Percentiles rank a stretch among this genome's conserved stretches.
These are phyloP conservation scores for Recurvirostra avosetta DNA, from an alignment of 2,113 vertebrate species.

Conservation along the genomic window DNA sequence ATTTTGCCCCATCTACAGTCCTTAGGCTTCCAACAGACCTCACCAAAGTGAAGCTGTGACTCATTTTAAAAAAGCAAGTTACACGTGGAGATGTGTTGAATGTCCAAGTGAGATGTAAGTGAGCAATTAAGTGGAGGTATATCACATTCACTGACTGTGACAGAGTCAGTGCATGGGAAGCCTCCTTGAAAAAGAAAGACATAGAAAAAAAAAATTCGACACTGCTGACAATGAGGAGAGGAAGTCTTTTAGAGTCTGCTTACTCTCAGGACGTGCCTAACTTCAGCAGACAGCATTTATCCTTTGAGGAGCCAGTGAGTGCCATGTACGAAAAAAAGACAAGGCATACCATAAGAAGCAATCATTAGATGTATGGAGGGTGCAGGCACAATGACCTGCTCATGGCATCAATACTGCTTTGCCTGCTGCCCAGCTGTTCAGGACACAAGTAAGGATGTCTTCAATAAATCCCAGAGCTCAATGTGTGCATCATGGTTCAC, in stretches of 20 bases:
- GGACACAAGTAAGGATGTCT: background rate
- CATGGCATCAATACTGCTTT: background rate
- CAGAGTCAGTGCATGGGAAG: background rate
- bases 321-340: background rate
- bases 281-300: background rate
- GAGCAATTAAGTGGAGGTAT: background rate
- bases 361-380: background rate
- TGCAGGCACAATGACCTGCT: background rate
- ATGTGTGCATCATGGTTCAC: background rate
- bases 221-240: background rate
- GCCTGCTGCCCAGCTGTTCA: background rate
- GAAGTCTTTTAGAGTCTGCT: background rate
- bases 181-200: background rate
- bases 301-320: background rate
- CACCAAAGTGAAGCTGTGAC: background rate
- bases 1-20: background rate
- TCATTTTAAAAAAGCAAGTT: background rate
- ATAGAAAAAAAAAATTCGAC: accelerated
- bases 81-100: too few species aligned
- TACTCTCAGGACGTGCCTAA: too few species aligned
- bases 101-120: background rate
- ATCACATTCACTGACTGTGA: background rate
- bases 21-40: background rate
- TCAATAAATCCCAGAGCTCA: background rate
- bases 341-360: background rate